A percentile compares a stretch with the other conserved stretches of the same genome.
Evolutionary conservation across 2,888 invertebrate genomes (phyloP).

Genomic region (Hecatera dysodea): DNA sequence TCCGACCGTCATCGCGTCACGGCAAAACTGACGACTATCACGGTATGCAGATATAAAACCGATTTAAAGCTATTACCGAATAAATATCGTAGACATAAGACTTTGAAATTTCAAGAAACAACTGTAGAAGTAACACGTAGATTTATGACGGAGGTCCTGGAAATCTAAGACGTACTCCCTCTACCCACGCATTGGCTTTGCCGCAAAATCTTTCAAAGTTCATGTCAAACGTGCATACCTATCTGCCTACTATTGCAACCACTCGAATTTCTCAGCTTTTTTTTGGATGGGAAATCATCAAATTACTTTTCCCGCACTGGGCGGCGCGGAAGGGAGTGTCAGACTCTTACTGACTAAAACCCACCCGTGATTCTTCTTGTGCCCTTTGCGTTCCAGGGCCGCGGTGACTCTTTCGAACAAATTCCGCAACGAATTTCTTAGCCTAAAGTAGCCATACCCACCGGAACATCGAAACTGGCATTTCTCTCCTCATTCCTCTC

Average conservation of each 20-base stretch:
- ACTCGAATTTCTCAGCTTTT: not conserved
- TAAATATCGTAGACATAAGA: no score
- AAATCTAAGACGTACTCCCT: conserved; percentile 11
- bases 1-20: not conserved
- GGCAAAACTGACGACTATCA: not conserved
- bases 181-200: not conserved
- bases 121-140: not conserved
- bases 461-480: not conserved
- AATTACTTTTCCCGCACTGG: no score
- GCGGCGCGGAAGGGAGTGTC: no score
- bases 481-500: not conserved
- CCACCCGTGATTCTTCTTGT: no score
- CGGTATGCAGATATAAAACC: not conserved
- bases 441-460: not conserved
- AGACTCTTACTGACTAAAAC: no score
- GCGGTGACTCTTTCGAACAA: no score
- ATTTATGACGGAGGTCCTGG: no score
- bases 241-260: not conserved
- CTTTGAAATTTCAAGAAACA: not conserved
- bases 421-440: not conserved
- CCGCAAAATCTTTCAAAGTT: not conserved
- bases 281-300: no score
- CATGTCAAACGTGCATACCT: not conserved
- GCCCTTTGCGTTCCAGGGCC: no score
- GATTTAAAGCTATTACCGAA: not conserved